Base-by-base conservation (phyloP, 2,888 invertebrate genomes). In the Apodemia hepburni region DNA sequence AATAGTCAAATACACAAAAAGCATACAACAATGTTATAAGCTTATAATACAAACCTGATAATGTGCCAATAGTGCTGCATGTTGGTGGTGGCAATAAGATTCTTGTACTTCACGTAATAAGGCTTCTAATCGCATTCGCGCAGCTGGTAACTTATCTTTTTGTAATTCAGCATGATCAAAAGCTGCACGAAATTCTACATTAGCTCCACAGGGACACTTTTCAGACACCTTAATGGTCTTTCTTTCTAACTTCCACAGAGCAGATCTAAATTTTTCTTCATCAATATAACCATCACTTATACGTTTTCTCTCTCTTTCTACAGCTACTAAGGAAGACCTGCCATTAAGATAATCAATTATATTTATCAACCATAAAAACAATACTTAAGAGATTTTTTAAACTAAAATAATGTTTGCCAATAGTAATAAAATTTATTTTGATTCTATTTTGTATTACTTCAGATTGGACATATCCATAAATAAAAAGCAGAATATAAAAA, bases 1-100 rank as follows among this genome's bases (percentile, higher is more conserved):
- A 38, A 11, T 38, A 11, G 38, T 38, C 38, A 38, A 12, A 3
- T 38, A 38, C 11, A 38, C 3, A 38, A 11, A 2, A 35, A 35
- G 11, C 35, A 35, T 2, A 35, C 35, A 35, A 35, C 35, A 58
- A 29, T n/a, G n/a, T n/a, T n/a, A n/a, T n/a, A n/a, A n/a, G n/a
- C n/a, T n/a, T n/a, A n/a, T n/a, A n/a, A n/a, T 57, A 62, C 65
- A 51, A 18, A 89, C 90, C 82, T 89, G 87, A 73, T 76, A 86
- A 73, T 87, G 78, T 3, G 89, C 80, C 66, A 87, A 72, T 42
- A 88, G 64, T 0, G 85, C 85, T 0, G 79, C 75, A 69, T 88
- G 86, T 65, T 87, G 86, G 66, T 90, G 80, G 70, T 87, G 86
- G 60, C 88, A 88, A 66, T 86, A 90, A 0, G 85, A 83, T 27